phyloP scores from a whole-genome alignment of 2,888 invertebrate genomes.

The Callyntrura sp. region DNA sequence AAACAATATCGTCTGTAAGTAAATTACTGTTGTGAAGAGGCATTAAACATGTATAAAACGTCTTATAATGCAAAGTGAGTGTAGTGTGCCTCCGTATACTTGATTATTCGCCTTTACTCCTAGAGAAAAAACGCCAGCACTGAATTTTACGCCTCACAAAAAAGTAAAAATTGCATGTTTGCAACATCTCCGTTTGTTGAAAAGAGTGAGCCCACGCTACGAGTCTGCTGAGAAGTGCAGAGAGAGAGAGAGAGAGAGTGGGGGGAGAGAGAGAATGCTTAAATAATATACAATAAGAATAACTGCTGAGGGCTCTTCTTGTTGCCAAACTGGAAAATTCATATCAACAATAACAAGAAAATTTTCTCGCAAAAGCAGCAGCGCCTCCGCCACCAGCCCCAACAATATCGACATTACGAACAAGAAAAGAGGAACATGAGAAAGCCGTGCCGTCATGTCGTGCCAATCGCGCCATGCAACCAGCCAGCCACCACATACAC shows the following conservation, averaged over 20 bases:
- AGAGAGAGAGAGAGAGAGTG: no score
- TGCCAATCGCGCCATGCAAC: slow-evolving; percentile 60
- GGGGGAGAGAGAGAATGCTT: no score
- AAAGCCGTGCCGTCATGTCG: slow-evolving; percentile 41
- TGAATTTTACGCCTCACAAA: neutral
- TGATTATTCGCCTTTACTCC: no score
- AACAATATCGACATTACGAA: slow-evolving; percentile 7
- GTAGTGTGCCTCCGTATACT: no score
- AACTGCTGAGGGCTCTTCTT: slow-evolving; percentile 39
- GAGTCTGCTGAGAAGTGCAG: no score
- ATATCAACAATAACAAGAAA: slow-evolving; percentile 6
- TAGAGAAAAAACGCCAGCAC: neutral
- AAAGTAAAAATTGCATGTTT: slow-evolving; percentile 8
- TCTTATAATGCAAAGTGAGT: no score
- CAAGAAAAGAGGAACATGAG: slow-evolving; percentile 37
- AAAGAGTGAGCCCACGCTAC: neutral
- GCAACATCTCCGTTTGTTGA: neutral
- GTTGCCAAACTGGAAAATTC: slow-evolving; percentile 40
- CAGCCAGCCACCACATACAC: slow-evolving; percentile 34
- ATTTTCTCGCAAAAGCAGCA: neutral
- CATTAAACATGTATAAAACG: no score
- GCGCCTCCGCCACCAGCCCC: neutral
- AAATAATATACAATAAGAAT: slow-evolving; percentile 13
- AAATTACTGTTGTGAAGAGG: no score
- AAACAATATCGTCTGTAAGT: no score